Evolutionary conservation across 1,140 invertebrate genomes (phyloP), one percentile per base, ranked within the genome.

Genomic region (Chrysomallon squamiferum): DNA sequence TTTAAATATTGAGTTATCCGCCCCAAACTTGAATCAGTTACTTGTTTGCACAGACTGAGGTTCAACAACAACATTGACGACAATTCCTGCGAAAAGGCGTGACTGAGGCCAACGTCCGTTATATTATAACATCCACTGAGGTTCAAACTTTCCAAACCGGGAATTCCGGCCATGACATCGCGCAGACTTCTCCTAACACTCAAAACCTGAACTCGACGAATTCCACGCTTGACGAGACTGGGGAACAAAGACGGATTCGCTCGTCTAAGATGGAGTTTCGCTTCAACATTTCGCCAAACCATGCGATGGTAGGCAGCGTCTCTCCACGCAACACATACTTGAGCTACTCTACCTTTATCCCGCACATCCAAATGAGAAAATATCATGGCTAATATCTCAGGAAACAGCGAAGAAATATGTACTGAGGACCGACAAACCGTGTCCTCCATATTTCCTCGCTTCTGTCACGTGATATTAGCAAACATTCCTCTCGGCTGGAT

Each of bases 121-220:
- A 98, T 90, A 82, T 94, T 96, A 86, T 94, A 97, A 84, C 95
- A 97, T 13, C 95, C 95, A 75, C 92, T 94, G 5, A 97, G 86
- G 77, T 95, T 96, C 52, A 98, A 88, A 27, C 93, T 92, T 72
- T 93, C 93, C 32, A 97, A 84, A 72, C 93, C 92, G 5, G 93
- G 93, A 29, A 98, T 89, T 9, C 93, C 92, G 33, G 90, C 89
- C 25, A 96, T 90, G 22, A 97, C 92, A 79, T 97, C 95, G 67
- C 93, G 88, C 22, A 97, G 86, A n/a, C 92, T 92, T 50, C 93
- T 87, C 47, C 92, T 87, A 45, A 97, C 85, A 30, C 94, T 96
- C 15, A 98, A 86, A 63, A 98, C 92, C 86, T 97, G 95, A 20
- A 97, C 90, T 77, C 91, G 89, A 62, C 92, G 90, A 60, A 98